Evolutionary conservation across 2,888 invertebrate species (phyloP).

Genomic region (Cacoxenus indagator): DNA sequence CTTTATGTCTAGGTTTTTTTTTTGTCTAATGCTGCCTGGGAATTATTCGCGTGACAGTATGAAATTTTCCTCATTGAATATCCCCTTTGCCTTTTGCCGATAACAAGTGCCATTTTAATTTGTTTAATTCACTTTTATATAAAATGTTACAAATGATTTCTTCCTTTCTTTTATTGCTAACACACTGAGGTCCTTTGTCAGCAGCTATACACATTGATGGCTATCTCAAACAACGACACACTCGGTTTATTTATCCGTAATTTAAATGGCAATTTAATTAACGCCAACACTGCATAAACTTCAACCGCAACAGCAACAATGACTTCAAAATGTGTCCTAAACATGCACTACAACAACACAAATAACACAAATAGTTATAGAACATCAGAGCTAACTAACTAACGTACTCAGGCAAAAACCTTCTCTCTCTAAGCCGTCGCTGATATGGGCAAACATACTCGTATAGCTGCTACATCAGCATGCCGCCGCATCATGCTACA

Average conservation of each 20-base stretch:
- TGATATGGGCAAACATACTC: no score
- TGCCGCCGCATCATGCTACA: no score
- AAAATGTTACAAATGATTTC: neutral
- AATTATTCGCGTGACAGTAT: neutral
- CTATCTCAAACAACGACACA: neutral
- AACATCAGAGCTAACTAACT: neutral
- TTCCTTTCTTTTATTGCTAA: neutral
- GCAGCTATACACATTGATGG: neutral
- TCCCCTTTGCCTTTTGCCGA: neutral
- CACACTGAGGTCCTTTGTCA: neutral
- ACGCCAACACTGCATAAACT: constrained; percentile 28
- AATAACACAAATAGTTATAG: neutral
- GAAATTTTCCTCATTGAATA: neutral
- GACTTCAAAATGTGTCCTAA: constrained; percentile 42
- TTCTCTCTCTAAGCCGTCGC: no score
- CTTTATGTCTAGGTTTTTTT: neutral
- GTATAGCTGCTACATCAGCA: no score
- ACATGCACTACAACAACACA: constrained; percentile 37
- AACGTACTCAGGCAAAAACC: neutral
- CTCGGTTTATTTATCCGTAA: constrained; percentile 1
- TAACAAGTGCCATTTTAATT: neutral
- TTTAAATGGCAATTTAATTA: constrained; percentile 52
- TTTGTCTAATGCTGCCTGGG: neutral
- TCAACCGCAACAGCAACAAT: constrained; percentile 28
- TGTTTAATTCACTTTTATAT: neutral